Evolutionary conservation across 2,888 invertebrate genomes (phyloP), one percentile per base, ranked within the genome.

Genomic region (Drosophila anceps): DNA sequence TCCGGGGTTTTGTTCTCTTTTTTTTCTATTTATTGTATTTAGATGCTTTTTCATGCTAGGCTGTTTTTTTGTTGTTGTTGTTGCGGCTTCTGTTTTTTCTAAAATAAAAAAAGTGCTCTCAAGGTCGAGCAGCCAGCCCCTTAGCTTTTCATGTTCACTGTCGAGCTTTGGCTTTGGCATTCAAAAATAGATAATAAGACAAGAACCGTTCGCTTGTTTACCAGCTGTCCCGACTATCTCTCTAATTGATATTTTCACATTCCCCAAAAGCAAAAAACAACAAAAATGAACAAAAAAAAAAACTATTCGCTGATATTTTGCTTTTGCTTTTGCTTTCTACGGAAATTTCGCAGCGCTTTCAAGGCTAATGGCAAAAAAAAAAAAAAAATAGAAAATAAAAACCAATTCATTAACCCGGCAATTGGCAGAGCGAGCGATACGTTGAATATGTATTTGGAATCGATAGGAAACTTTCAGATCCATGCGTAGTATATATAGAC

Each of bases 151-250:
- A 83, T 81, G 76, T 84, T 82, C 87, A 84, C 82, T 87, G 84
- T 53, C 87, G 84, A 66, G 75, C 75, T 86, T 84, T 82, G 87
- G 82, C 83, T 86, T 82, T 84, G 82, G 82, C 83, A 86, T 84
- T 84, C 83, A 87, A 84, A 84, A 84, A 87, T 84, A 84, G 84
- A 76, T 57, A 59, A 53, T 13, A 51, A 43, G 43, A 60, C 24
- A 50, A 60, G 55, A 69, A 50, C 55, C 51, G 54, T 44, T 41
- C 54, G 33, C 31, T 57, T 72, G 69, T 82, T 79, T 76, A 75
- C 78, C 85, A 80, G 82, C 83, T 78, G 73, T 62, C 62, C 51
- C 64, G 73, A 68, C 84, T 86, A 84, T 84, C 78, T 82, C 57
- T 84, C 71, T 68, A 84, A 86, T 82, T 84, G 87, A 72, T 74